Base-by-base conservation (phyloP, 2,888 invertebrate genomes). In the Temnothorax unifasciatus region DNA sequence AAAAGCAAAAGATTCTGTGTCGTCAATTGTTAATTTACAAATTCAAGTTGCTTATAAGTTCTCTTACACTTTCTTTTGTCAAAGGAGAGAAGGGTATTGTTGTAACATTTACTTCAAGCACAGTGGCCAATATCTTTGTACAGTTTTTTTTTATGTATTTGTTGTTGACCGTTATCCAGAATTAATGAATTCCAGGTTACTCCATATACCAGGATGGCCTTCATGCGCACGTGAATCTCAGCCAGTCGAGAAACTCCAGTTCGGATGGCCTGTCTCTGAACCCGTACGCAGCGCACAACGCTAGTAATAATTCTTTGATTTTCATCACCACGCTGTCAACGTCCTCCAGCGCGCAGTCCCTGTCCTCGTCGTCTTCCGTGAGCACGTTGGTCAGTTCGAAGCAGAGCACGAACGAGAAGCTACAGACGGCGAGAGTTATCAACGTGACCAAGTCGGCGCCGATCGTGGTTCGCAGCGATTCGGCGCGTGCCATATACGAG, bases 381-480 rank as follows among this genome's bases (percentile, higher is more conserved):
- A 91, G 82, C 47, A 82, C 85, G 1, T 89, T 89, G 8, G 64
- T 52, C 5, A 87, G 82, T 69, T 75, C 82, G 6, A 90, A 90
- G 50, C 86, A 86, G 57, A 89, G 54, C 21, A 81, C 82, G 25
- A 88, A 87, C 47, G 71, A 79, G 52, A 79, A 71, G 57, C 86
- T 84, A 18, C 83, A 29, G 86, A 69, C 50, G 34, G 77, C 90
- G 92, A 85, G 88, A 88, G 0, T 71, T 13, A 18, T 25, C 6
- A 90, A 90, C 64, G 57, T 77, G 44, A 83, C 90, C 11, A 89
- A 91, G 69, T 95, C 95, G 88, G 94, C 93, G 84, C 89, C 91
- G n/a, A 59, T 79, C 8, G 92, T 92, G 61, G 94, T 97, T 77
- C 96, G 97, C 61, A 96, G 97, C 93, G 91, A 92, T 41, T 91